Base-by-base conservation (phyloP, 1,140 invertebrate species). In the Melitaea cinxia region DNA sequence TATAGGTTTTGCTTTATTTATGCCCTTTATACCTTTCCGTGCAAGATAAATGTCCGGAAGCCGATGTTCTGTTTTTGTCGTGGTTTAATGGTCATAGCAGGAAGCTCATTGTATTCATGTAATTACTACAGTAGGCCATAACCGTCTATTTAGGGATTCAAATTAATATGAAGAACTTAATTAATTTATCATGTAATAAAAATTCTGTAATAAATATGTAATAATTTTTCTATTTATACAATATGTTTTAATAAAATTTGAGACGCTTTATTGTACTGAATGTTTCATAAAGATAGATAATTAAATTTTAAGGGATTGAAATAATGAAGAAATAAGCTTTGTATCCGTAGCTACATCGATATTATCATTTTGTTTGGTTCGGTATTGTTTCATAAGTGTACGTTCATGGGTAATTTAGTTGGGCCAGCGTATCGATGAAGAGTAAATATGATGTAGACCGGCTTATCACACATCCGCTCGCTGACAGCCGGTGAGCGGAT, bases 1-100 rank as follows among this genome's bases (percentile, higher is more conserved):
- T 88, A 89, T 88, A 86, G 84, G 85, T 88, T 88, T 88, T 88
- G 81, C 79, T 90, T 90, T 90, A 85, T 88, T 88, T 88, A 83
- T 82, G 75, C 78, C 77, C 77, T 85, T 85, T 85, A 85, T 88
- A 86, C 79, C 78, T 79, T 72, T 70, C 69, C 72, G 77, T 80
- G 70, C 78, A 80, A 86, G 80, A 89, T 87, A 87, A 89, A 86
- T 83, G 77, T 75, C 78, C 70, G 75, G 73, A 72, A 80, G 79
- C 69, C 72, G 80, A 82, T 82, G 76, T 81, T 80, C 82, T 80
- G 82, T 85, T 85, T 81, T 77, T 83, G 78, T 80, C 75, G 75
- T 64, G 62, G 67, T 26, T 80, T 82, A 80, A 82, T 85, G 76
- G 75, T 69, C 35, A 52, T 64, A 49, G 21, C 37, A 24, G 39